A percentile compares a stretch with the other conserved stretches of the same genome.
phyloP scores from a whole-genome alignment of 1,140 invertebrate species.

The Lasaia peninsularis region DNA sequence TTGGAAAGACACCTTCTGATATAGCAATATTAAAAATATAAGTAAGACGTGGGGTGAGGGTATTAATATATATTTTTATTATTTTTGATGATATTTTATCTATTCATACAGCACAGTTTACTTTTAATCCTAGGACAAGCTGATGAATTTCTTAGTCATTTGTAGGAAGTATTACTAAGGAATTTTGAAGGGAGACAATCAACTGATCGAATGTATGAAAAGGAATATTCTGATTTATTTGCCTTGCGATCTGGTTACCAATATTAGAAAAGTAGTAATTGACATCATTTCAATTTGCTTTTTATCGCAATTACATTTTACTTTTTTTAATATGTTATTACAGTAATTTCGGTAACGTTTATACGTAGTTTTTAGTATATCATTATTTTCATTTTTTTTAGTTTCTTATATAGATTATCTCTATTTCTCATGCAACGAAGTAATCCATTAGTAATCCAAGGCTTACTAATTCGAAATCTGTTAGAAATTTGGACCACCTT shows the following conservation, averaged over 20 bases:
- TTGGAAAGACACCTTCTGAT: constrained; percentile 18
- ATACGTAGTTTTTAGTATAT: not conserved
- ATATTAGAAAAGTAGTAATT: not conserved
- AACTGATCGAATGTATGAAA: not conserved
- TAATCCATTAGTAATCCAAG: constrained; percentile 25
- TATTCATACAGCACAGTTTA: not conserved
- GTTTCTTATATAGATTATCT: not conserved
- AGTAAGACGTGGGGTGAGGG: constrained; percentile 12
- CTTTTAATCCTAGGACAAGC: not conserved
- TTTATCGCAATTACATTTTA: not conserved
- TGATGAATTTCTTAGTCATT: constrained; percentile 8
- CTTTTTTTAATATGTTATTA: not conserved
- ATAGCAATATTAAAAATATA: constrained; percentile 22
- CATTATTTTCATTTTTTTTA: not conserved
- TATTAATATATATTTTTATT: constrained; percentile 15
- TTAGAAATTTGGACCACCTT: not conserved
- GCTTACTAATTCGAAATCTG: constrained; percentile 11
- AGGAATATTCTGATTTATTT: not conserved
- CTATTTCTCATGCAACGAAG: not conserved
- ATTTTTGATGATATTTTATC: constrained; percentile 15
- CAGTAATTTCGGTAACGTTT: not conserved
- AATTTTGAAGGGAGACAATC: not conserved
- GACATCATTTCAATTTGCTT: not conserved
- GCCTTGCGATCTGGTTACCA: not conserved
- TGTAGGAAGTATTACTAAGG: constrained; percentile 7